Evolutionary conservation across 2,888 invertebrate species (phyloP), one percentile per base, ranked within the genome.

Genomic region (Drosophila anceps): DNA sequence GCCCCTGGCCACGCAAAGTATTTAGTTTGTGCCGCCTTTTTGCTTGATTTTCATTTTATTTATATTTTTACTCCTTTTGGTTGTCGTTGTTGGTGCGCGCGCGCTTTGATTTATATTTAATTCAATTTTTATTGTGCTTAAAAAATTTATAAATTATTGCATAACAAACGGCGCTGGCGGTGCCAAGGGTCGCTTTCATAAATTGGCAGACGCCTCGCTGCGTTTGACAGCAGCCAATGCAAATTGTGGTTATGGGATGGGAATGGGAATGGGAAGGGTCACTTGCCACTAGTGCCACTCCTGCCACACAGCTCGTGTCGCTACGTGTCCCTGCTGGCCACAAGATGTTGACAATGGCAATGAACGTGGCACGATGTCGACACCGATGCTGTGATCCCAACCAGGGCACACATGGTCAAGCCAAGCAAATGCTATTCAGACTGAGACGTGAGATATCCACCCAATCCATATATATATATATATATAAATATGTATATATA

Each of bases 271-370:
- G 13, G 33, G 2, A 39, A 18, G 29, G 50, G 33, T 35, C 27
- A 48, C 48, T 29, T 29, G 48, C 48, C 13, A 13, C 51, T 33
- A n/a, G n/a, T 41, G n/a, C 41, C 18, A 10, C 18, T 12, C 18
- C 35, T 20, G 44, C 37, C 44, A 20, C 44, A 20, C 66, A 51
- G 33, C 1, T 8, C 20, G 31, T 46, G 39, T 12, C 35, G 48
- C 51, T 78, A 84, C 87, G 88, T 82, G 89, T 78, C 70, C 46
- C 76, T 74, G 69, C 76, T 73, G 80, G 75, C 82, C 80, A 59
- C 85, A 86, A 87, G 85, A 89, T 86, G 90, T 87, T 87, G 85
- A 87, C 78, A 87, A 87, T 89, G 80, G 84, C 84, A 81, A 81
- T 88, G 89, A 87, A 81, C 84, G 86, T 85, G 88, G 81, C 71